Conservation (phyloP, 2,113 vertebrate genomes). For the Nannobrachium achirus region DNA sequence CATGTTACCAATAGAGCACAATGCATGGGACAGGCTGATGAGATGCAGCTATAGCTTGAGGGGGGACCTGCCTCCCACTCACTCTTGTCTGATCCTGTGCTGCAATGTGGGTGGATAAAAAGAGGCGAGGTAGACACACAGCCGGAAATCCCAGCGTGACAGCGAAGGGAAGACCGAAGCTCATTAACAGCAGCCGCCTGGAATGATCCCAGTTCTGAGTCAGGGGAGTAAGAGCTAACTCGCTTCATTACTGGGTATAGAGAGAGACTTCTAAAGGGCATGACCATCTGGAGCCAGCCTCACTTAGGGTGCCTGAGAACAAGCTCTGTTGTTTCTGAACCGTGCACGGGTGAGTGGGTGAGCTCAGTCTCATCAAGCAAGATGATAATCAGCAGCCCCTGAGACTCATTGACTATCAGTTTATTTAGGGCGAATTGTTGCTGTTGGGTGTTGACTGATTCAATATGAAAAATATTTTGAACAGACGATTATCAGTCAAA, state of each 20-base stretch:
- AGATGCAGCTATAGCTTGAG: slow-evolving; percentile 37
- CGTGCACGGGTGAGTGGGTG: slow-evolving; percentile 45
- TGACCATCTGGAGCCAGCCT: slow-evolving; percentile 68
- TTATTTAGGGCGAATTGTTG: slow-evolving; percentile 1
- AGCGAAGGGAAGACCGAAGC: slow-evolving; percentile 67
- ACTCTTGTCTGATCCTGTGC: slow-evolving; percentile 53
- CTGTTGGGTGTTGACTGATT: not conserved
- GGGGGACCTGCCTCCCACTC: slow-evolving; percentile 41
- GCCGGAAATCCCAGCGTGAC: slow-evolving; percentile 62
- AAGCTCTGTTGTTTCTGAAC: slow-evolving; percentile 22
- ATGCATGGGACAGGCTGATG: slow-evolving; percentile 12
- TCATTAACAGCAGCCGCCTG: slow-evolving; percentile 76
- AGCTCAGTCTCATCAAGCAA: slow-evolving; percentile 64
- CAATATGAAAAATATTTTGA: no score
- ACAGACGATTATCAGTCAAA: no score
- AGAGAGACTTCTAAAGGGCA: slow-evolving; percentile 73
- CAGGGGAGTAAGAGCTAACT: slow-evolving; percentile 66
- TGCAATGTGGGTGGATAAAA: slow-evolving; percentile 55
- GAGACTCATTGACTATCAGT: slow-evolving; percentile 37
- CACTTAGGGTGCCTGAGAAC: slow-evolving; percentile 3
- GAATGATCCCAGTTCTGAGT: slow-evolving; percentile 67
- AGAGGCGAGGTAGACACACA: slow-evolving; percentile 44
- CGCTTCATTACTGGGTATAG: slow-evolving; percentile 61
- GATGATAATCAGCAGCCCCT: slow-evolving; percentile 62
- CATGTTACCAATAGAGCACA: slow-evolving; percentile 5